Conservation (phyloP, 2,888 invertebrate species). For the Hololepta plana region DNA sequence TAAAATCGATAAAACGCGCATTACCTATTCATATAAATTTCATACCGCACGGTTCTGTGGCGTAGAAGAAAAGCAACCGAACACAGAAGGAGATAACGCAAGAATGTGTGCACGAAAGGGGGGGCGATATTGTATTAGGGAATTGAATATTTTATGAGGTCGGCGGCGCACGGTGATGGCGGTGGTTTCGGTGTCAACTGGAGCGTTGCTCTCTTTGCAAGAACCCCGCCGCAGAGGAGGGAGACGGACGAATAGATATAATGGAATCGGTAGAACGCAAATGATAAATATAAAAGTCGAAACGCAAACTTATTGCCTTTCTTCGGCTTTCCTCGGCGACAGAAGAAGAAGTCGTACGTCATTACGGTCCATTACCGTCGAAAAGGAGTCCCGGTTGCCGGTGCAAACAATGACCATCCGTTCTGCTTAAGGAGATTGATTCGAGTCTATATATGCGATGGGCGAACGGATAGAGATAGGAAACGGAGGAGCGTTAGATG, state of each 20-base stretch:
- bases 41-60: slow-evolving; percentile 15
- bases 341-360: no score
- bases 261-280: not conserved
- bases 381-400: slow-evolving; percentile 16
- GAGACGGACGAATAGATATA: slow-evolving; percentile 4
- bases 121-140: slow-evolving; percentile 31
- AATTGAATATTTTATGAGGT: slow-evolving; percentile 33
- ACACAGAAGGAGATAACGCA: no score
- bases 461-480: slow-evolving; percentile 14
- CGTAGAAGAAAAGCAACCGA: no score
- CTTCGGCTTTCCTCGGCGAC: no score
- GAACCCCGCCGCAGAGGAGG: slow-evolving; percentile 2
- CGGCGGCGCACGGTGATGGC: no score
- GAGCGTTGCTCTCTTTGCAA: slow-evolving; percentile 9
- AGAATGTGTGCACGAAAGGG: no score
- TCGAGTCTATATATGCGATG: slow-evolving; percentile 19
- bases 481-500: slow-evolving; percentile 3
- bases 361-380: slow-evolving; percentile 23
- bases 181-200: no score
- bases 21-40: slow-evolving; percentile 23
- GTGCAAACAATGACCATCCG: slow-evolving; percentile 24
- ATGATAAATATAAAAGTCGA: no score
- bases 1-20: slow-evolving; percentile 20
- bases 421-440: slow-evolving; percentile 25
- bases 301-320: no score